Percentiles rank a stretch among this genome's conserved stretches.
Evolutionary conservation across 2,888 invertebrate species (phyloP).

Genomic region (Acanthacorydalis orientalis): DNA sequence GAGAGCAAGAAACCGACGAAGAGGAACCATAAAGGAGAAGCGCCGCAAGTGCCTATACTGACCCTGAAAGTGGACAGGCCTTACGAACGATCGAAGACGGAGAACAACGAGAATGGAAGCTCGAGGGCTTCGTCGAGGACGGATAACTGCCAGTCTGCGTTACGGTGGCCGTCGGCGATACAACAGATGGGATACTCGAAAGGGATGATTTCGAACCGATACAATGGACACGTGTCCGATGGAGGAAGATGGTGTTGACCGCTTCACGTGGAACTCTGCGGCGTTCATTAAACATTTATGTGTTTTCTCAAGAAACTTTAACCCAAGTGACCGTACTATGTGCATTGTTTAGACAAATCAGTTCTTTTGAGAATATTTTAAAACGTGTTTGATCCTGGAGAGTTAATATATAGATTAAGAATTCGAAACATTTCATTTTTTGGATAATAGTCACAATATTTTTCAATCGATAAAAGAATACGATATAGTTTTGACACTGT

Average conservation of each 20-base stretch:
- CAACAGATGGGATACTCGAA: background rate
- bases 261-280: background rate
- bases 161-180: constrained; percentile 3
- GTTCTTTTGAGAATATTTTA: too few relatives aligned
- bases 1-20: constrained; percentile 37
- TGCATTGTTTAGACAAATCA: too few relatives aligned
- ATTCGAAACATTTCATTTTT: too few relatives aligned
- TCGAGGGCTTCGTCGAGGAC: background rate
- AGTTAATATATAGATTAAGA: too few relatives aligned
- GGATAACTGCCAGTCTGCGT: background rate
- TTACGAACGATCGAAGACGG: background rate
- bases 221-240: constrained; percentile 4
- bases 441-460: too few relatives aligned
- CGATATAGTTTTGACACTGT: too few relatives aligned
- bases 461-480: too few relatives aligned
- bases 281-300: too few relatives aligned
- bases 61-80: constrained; percentile 3
- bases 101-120: background rate
- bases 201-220: background rate
- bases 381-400: too few relatives aligned
- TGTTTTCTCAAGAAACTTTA: too few relatives aligned
- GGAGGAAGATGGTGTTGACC: constrained; percentile 5
- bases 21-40: constrained; percentile 36
- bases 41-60: constrained; percentile 14
- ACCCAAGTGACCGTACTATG: too few relatives aligned